Conservation (phyloP, 1,140 invertebrate species). For the Pogonomyrmex barbatus region DNA sequence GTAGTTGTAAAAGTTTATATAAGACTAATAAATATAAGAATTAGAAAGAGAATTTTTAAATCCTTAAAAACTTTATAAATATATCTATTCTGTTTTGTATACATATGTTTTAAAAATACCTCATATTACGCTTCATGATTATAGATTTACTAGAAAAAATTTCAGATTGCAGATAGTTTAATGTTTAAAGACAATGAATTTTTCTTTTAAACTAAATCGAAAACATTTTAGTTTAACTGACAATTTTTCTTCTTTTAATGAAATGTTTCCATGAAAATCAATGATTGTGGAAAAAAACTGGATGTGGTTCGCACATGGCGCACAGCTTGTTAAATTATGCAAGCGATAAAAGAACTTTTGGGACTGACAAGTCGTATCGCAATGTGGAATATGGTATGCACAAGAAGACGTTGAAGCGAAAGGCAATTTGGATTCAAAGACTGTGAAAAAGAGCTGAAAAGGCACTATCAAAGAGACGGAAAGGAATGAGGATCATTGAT, state of each 20-base stretch:
- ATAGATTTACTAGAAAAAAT: neutral
- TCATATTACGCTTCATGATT: neutral
- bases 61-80: no score
- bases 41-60: no score
- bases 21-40: neutral
- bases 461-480: constrained; percentile 42
- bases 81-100: no score
- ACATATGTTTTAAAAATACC: no score
- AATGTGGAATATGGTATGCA: neutral
- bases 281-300: constrained; percentile 37
- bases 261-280: constrained; percentile 10
- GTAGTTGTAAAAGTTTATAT: neutral
- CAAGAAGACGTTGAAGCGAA: constrained; percentile 6
- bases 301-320: neutral
- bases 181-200: neutral
- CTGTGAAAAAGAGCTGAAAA: constrained; percentile 19
- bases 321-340: constrained; percentile 39
- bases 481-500: constrained; percentile 52
- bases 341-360: constrained; percentile 21
- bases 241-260: neutral
- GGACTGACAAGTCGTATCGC: constrained; percentile 40
- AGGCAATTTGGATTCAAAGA: constrained; percentile 43
- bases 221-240: neutral
- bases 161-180: neutral
- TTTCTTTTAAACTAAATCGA: neutral